Base-by-base conservation (phyloP, 2,888 invertebrate genomes). In the Hermaeophaga mercurialis region DNA sequence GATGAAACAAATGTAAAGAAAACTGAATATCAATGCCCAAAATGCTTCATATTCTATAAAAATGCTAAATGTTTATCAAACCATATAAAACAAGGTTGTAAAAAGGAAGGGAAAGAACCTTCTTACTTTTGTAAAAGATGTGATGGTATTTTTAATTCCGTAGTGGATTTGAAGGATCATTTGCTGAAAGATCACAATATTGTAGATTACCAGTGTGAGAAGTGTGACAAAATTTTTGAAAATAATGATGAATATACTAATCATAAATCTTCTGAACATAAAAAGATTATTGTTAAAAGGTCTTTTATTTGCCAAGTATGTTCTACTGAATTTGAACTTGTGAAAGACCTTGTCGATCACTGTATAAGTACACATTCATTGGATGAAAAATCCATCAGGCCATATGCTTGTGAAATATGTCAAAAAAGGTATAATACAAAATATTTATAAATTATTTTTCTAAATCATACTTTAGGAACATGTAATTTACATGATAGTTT, bases 351-450 rank as follows among this genome's bases (percentile, higher is more conserved):
- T 7, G 56, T 70, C 1, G 59, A 67, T 14, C 73, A 73, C 57
- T 70, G 68, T 26, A 54, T 61, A 1, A 59, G 41, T 8, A 52
- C 60, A 7, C 73, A 73, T 54, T 56, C 58, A 8, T 64, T 70
- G 58, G 64, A 67, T 7, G 39, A 55, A 38, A 70, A 69, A 52
- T 39, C 52, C 4, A 61, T 73, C 8, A 71, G 71, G 58, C 73
- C 73, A 0, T 73, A 68, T 57, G 53, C 54, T 6, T 74, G 74
- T 58, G 66, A 67, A 38, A 56, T 64, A 41, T 74, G 74, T 54
- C 54, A 61, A 18, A 70, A 64, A 24, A 61, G 67, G 38, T 73
- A 39, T 11, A n/a, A n/a, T n/a, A 14, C 11, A 34, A 2, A 14
- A 4, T 15, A 22, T 22, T 22, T 5, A 22, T 22, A 22, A 22